These are phyloP conservation scores for Sporophila hypoxantha DNA, from an alignment of 2,113 vertebrate genomes.

Conservation along the genomic window DNA sequence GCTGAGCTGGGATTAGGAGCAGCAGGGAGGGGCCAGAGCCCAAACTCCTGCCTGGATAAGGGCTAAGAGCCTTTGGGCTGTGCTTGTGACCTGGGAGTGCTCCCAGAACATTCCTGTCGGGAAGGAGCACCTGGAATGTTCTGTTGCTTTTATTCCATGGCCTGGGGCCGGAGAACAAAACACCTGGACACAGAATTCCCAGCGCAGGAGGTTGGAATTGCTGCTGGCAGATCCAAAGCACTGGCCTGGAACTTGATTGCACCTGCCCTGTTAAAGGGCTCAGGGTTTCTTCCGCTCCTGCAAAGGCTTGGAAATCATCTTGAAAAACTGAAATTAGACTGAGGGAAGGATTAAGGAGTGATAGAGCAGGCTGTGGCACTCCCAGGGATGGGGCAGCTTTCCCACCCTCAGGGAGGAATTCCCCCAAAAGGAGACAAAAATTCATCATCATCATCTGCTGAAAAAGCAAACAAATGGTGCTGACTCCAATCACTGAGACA, in stretches of 20 bases:
- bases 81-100: constrained; percentile 26
- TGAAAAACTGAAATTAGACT: background rate
- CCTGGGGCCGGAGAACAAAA: no score
- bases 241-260: background rate
- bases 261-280: background rate
- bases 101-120: background rate
- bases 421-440: fast-evolving
- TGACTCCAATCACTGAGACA: background rate
- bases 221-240: background rate
- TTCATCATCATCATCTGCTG: background rate
- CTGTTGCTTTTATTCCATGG: no score
- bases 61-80: constrained; percentile 31
- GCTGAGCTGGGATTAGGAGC: no score
- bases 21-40: constrained; percentile 44
- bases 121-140: no score
- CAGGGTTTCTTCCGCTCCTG: background rate
- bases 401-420: background rate
- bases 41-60: constrained; percentile 46
- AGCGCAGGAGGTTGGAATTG: background rate
- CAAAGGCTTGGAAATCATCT: background rate
- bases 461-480: fast-evolving
- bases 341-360: background rate
- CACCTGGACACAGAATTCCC: background rate
- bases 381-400: background rate
- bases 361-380: background rate